phyloP scores from a whole-genome alignment of 2,888 invertebrate genomes.

The Agonopterix subpropinquella region DNA sequence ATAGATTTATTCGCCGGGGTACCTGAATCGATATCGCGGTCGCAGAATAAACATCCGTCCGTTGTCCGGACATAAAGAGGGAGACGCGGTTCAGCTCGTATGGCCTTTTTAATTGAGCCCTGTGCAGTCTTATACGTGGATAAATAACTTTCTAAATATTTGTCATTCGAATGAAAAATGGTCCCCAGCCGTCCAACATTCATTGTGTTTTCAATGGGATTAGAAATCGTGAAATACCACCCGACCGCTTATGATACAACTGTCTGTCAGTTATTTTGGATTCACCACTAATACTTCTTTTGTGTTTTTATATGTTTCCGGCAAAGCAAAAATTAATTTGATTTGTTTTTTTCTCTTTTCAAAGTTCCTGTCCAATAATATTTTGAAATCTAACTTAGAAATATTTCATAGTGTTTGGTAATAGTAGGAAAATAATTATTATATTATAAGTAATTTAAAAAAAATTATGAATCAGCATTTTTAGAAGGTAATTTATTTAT shows the following conservation, averaged over 20 bases:
- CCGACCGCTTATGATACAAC: constrained; percentile 48
- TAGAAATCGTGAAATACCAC: constrained; percentile 66
- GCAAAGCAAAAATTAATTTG: no score
- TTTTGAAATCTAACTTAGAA: no score
- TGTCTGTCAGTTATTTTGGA: constrained; percentile 33
- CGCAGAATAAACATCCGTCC: constrained; percentile 64
- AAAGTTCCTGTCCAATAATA: no score
- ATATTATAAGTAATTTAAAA: no score
- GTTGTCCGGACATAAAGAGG: constrained; percentile 48
- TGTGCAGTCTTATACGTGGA: constrained; percentile 53
- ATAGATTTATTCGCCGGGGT: constrained; percentile 63
- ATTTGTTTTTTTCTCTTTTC: no score
- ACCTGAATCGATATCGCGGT: constrained; percentile 66
- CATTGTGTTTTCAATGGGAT: constrained; percentile 65
- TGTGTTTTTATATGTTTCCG: constrained; percentile 22
- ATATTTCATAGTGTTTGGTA: no score
- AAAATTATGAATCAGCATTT: no score
- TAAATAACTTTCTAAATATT: constrained; percentile 74
- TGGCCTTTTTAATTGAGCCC: constrained; percentile 56
- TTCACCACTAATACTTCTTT: constrained; percentile 48
- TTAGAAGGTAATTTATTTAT: no score
- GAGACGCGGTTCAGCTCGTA: constrained; percentile 39
- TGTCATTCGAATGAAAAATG: constrained; percentile 72
- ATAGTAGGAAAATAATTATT: no score
- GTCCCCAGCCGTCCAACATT: constrained; percentile 44